These are phyloP conservation scores for Onychomys torridus DNA, from an alignment of 2,797 vertebrate species.

Conservation along the genomic window DNA sequence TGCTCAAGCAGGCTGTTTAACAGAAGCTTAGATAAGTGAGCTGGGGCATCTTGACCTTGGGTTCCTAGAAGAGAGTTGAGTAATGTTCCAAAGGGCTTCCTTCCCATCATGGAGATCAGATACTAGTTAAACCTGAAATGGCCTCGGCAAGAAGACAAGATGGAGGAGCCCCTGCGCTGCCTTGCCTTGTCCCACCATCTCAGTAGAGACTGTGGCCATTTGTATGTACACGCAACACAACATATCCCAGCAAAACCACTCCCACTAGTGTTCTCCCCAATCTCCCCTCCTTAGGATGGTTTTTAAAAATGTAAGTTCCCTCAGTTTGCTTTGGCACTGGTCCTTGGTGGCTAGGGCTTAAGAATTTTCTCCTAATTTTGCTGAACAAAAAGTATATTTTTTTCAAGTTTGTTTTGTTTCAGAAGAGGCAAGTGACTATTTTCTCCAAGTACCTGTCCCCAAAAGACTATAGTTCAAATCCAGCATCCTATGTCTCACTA, in stretches of 20 bases:
- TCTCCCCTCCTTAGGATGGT: slow-evolving; percentile 79
- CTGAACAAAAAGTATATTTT: slow-evolving; percentile 61
- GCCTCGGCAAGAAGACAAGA: not conserved
- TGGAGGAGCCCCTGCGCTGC: too few relatives aligned
- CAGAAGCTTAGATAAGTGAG: not conserved
- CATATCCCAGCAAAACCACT: slow-evolving; percentile 79
- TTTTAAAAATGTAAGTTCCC: slow-evolving; percentile 80
- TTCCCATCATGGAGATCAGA: not conserved
- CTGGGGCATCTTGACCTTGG: not conserved
- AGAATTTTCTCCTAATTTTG: slow-evolving; percentile 75
- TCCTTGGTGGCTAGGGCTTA: slow-evolving; percentile 80
- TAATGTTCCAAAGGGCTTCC: not conserved
- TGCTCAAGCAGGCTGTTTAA: not conserved
- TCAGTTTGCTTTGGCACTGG: slow-evolving; percentile 82
- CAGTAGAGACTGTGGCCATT: slow-evolving; percentile 52
- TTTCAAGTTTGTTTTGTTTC: slow-evolving; percentile 79
- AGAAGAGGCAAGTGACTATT: slow-evolving; percentile 85
- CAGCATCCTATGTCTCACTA: slow-evolving; percentile 85
- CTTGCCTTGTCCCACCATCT: not conserved
- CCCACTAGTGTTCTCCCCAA: slow-evolving; percentile 86
- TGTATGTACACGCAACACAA: slow-evolving; percentile 74
- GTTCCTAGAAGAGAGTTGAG: not conserved
- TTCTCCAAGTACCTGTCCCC: slow-evolving; percentile 84
- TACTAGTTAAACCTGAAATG: not conserved
- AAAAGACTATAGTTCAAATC: slow-evolving; percentile 85